These are phyloP conservation scores for Pelusios castaneus DNA, from an alignment of 2,113 vertebrate species.

Conservation along the genomic window DNA sequence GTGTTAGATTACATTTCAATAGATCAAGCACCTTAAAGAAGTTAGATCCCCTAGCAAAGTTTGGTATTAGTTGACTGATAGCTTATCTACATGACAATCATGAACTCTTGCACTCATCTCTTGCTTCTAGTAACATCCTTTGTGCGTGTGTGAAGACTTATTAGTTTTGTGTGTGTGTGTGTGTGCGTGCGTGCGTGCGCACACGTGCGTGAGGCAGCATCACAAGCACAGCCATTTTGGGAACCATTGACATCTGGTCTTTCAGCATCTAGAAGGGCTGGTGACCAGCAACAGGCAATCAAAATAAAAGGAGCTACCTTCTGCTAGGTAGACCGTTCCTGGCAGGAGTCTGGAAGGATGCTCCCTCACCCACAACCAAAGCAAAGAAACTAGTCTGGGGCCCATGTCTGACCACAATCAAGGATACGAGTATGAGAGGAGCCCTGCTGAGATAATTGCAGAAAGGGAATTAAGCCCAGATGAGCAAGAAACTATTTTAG, in stretches of 20 bases:
- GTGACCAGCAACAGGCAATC: background rate
- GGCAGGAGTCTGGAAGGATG: background rate
- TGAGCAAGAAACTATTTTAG: background rate
- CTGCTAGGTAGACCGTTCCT: background rate
- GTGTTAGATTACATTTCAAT: slow-evolving; percentile 58
- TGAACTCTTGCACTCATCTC: slow-evolving; percentile 39
- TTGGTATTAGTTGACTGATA: slow-evolving; percentile 50
- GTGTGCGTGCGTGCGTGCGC: too few relatives aligned
- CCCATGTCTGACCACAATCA: background rate
- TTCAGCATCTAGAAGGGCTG: background rate
- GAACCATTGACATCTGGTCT: background rate
- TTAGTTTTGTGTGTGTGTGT: background rate
- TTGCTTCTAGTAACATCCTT: background rate
- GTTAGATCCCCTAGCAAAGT: slow-evolving; percentile 46
- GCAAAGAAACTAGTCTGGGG: accelerated
- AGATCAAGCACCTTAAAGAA: slow-evolving; percentile 58
- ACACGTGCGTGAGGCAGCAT: too few relatives aligned
- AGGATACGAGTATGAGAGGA: background rate
- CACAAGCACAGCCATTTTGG: background rate
- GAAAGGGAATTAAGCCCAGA: background rate
- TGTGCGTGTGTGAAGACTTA: background rate
- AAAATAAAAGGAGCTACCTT: background rate
- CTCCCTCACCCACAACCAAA: background rate
- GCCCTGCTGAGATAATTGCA: background rate
- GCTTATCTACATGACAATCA: slow-evolving; percentile 57